Conservation (phyloP, 2,888 invertebrate species). For the Lathronympha strigana region DNA sequence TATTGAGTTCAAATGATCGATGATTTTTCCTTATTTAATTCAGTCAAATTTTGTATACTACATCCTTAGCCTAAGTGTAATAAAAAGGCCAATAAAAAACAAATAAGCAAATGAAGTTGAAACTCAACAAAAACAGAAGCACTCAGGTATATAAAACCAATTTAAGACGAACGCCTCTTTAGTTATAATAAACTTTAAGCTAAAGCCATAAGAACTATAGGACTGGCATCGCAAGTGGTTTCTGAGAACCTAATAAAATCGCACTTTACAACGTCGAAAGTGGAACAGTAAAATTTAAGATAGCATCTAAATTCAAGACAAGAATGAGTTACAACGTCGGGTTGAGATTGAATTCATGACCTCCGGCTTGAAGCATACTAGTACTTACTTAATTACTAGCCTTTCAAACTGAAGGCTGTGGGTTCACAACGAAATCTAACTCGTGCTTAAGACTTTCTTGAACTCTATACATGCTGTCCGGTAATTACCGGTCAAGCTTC, state of each 20-base stretch:
- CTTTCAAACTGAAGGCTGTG: too few relatives aligned
- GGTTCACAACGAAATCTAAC: too few relatives aligned
- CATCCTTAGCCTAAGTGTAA: neutral
- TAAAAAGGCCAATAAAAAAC: neutral
- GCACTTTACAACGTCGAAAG: constrained; percentile 11
- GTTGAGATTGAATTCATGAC: neutral
- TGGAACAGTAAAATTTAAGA: neutral
- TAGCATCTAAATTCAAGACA: neutral
- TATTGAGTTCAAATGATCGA: too few relatives aligned
- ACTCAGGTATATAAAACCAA: constrained; percentile 3
- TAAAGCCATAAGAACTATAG: neutral
- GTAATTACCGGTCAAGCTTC: too few relatives aligned
- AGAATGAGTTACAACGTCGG: neutral
- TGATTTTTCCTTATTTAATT: neutral
- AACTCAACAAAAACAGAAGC: constrained; percentile 9
- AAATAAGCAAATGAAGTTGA: constrained; percentile 6
- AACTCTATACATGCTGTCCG: too few relatives aligned
- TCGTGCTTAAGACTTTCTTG: too few relatives aligned
- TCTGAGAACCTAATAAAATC: constrained; percentile 9
- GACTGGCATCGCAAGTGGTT: neutral
- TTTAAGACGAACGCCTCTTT: neutral
- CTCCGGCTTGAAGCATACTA: too few relatives aligned
- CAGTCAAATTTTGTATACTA: neutral
- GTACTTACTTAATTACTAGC: too few relatives aligned
- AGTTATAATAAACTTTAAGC: neutral